Base-by-base conservation (phyloP, 2,113 vertebrate genomes). In the Clarias magur region DNA sequence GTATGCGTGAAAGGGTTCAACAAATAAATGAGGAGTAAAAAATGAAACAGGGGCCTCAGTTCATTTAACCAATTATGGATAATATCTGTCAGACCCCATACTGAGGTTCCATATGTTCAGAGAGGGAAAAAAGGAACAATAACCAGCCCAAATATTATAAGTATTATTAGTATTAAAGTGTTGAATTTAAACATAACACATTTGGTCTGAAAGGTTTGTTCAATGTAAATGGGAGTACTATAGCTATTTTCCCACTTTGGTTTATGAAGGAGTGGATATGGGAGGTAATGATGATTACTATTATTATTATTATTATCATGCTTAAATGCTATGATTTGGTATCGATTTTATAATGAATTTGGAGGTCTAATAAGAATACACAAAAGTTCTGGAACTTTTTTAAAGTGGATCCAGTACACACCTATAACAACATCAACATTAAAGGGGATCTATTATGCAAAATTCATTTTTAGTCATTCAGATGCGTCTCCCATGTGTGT, bases 41-140 rank as follows among this genome's bases (percentile, higher is more conserved):
- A n/a, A 54, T 54, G 2, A 25, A 72, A 48, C 73, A 16, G 48
- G 12, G 11, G 75, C 48, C 75, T 27, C 48, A n/a, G 75, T 56
- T 78, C 23, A 54, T 27, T 78, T n/a, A 54, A 15, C 48, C 48
- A 56, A 54, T 78, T 78, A 78, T 78, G 5, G 12, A 3, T 78
- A 78, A 78, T 54, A 54, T 27, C 75, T 54, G 75, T 78, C 75
- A 53, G 16, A 54, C 75, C 48, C 23, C 75, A 56, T 78, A 54
- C 75, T 78, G 25, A 0, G 75, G 23, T 78, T 78, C 75, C 48
- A 56, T 78, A 54, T 78, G 75, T n/a, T 78, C 48, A 78, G 48
- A 73, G 3, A 13, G 2, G 3, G 12, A 4, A 75, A 25, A 0
- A 42, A 1, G 19, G 19, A 73, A 42, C 15, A 73, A 15, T 19